Evolutionary conservation across 2,113 vertebrate species (phyloP).

Genomic region (Rallus limicola): DNA sequence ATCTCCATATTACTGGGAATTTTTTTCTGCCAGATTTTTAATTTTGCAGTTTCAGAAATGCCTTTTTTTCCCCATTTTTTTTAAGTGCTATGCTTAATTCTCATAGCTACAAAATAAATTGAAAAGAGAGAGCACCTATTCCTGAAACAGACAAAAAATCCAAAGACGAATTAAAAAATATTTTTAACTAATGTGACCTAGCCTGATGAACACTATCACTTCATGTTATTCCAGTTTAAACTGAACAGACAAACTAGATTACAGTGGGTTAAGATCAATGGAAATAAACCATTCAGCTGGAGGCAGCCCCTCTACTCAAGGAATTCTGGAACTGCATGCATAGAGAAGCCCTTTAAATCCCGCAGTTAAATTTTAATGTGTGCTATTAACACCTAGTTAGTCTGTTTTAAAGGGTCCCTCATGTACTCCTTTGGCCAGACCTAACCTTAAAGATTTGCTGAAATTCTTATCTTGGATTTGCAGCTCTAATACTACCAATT

Average conservation of each 20-base stretch:
- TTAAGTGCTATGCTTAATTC: not conserved
- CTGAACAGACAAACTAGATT: not conserved
- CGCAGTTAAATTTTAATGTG: not conserved
- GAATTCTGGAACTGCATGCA: not conserved
- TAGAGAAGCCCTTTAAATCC: not conserved
- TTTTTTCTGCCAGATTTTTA: not conserved
- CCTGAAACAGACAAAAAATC: not conserved
- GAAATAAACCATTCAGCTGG: not conserved
- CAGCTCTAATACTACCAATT: not conserved
- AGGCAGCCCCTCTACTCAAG: not conserved
- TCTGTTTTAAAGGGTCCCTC: not conserved
- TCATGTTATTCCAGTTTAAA: not conserved
- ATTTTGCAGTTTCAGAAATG: not conserved
- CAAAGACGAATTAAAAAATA: fast-evolving
- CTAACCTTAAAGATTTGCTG: not conserved
- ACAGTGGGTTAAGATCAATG: not conserved
- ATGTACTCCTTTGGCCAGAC: not conserved
- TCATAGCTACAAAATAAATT: not conserved
- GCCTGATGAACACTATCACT: not conserved
- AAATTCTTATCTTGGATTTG: not conserved
- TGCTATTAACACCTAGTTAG: not conserved
- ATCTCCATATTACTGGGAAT: not conserved
- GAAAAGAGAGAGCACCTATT: not conserved
- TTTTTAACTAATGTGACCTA: not conserved
- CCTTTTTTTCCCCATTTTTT: not conserved